Conservation (phyloP, 2,113 vertebrate genomes). For the Nothocercus julius region DNA sequence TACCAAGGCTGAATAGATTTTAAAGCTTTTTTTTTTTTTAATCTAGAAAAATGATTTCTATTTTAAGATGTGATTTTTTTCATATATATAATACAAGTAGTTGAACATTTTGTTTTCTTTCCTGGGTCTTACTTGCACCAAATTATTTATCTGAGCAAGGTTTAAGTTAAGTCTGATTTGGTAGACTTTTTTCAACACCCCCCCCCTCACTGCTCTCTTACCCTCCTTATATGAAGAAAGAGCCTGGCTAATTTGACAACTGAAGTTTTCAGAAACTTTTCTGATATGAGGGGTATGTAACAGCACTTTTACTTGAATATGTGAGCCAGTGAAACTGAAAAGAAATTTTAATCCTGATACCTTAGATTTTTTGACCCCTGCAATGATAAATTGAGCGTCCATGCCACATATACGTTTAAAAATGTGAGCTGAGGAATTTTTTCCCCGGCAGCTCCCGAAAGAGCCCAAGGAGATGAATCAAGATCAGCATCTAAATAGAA, state of each 20-base stretch:
- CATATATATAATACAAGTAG: fast-evolving
- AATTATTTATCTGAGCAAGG: background rate
- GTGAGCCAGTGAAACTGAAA: background rate
- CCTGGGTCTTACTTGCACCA: background rate
- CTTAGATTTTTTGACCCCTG: background rate
- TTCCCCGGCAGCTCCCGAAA: background rate
- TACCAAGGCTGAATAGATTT: background rate
- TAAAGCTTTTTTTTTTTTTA: background rate
- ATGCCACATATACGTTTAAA: background rate
- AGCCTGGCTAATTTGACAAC: conserved; percentile 1
- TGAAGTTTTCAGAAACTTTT: background rate
- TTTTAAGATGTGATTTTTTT: background rate
- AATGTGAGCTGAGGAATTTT: background rate
- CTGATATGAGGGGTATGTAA: fast-evolving
- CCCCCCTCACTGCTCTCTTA: background rate
- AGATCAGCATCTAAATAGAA: background rate
- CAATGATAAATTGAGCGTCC: background rate
- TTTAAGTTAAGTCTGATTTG: background rate
- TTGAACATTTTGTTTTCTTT: background rate
- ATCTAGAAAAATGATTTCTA: background rate
- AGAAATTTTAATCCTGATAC: background rate
- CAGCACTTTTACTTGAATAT: background rate
- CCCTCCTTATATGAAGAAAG: background rate
- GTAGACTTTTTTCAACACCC: background rate
- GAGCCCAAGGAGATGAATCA: background rate